Conservation (phyloP, 2,888 invertebrate species). For the Limulus polyphemus region DNA sequence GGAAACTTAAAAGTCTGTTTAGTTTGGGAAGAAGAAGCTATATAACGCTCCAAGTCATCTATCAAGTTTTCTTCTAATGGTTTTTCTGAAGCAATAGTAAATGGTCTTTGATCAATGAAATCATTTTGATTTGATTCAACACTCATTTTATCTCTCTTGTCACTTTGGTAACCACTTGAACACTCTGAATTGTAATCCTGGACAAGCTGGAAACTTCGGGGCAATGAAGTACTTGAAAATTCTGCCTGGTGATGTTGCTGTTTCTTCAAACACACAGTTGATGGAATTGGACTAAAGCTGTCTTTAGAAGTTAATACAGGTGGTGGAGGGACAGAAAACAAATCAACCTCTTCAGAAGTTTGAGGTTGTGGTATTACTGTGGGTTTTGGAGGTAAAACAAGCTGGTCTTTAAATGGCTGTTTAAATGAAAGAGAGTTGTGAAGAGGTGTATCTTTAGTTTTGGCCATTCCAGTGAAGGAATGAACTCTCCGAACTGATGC, state of each 20-base stretch:
- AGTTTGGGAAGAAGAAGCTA: neutral
- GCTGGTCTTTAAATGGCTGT: neutral
- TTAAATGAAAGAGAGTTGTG: neutral
- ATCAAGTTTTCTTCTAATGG: constrained; percentile 46
- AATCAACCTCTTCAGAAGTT: constrained; percentile 29
- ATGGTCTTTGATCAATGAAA: constrained; percentile 43
- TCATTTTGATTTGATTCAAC: constrained; percentile 6
- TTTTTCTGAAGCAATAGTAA: constrained; percentile 57
- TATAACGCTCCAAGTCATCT: constrained; percentile 1
- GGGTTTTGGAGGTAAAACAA: neutral
- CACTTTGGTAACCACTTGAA: neutral
- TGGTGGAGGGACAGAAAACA: constrained; percentile 50
- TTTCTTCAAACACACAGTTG: constrained; percentile 46
- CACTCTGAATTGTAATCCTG: neutral
- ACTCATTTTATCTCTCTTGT: constrained; percentile 8
- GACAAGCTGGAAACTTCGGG: constrained; percentile 58
- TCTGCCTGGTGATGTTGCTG: too few relatives aligned
- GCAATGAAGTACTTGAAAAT: constrained; percentile 48
- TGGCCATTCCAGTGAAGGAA: constrained; percentile 23
- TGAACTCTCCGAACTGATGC: constrained; percentile 22
- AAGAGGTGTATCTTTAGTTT: constrained; percentile 2
- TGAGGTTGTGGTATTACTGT: constrained; percentile 9
- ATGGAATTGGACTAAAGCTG: constrained; percentile 51
- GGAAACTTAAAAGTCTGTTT: neutral
- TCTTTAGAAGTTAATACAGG: constrained; percentile 59